Evolutionary conservation across 2,797 vertebrate species (phyloP).

Genomic region (Rhincodon typus): DNA sequence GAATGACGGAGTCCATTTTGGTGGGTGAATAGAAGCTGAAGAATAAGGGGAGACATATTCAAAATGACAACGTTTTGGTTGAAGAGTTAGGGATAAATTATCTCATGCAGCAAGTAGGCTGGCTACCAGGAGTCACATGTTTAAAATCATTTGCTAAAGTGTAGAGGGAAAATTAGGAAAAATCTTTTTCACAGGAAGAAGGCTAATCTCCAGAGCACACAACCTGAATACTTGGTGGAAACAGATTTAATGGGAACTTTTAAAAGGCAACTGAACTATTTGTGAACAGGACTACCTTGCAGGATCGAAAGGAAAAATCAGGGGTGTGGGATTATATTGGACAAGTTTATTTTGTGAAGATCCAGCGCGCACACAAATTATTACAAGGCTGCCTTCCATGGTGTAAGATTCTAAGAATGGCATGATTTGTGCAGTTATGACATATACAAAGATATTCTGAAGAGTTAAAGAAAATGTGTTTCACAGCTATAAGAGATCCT

Average conservation of each 20-base stretch:
- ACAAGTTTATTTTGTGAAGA: not conserved
- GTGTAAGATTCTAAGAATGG: not conserved
- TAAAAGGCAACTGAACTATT: not conserved
- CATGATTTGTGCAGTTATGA: not conserved
- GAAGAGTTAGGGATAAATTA: not conserved
- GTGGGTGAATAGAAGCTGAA: not conserved
- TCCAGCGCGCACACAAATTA: not conserved
- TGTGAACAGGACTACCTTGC: not conserved
- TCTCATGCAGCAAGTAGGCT: not conserved
- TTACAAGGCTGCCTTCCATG: too few species aligned
- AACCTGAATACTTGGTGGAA: not conserved
- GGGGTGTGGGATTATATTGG: not conserved
- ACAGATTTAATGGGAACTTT: not conserved
- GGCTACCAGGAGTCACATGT: not conserved
- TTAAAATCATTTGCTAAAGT: not conserved
- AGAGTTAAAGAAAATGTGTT: not conserved
- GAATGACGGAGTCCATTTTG: not conserved
- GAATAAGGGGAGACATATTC: not conserved
- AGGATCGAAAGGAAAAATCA: not conserved
- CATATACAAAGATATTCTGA: too few species aligned
- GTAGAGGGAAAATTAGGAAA: not conserved
- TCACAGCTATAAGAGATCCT: not conserved
- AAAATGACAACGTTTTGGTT: not conserved
- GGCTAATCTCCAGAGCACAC: not conserved
- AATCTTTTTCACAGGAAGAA: not conserved